These are phyloP conservation scores for Chrysemys picta DNA, from an alignment of 2,113 vertebrate genomes.

Conservation along the genomic window DNA sequence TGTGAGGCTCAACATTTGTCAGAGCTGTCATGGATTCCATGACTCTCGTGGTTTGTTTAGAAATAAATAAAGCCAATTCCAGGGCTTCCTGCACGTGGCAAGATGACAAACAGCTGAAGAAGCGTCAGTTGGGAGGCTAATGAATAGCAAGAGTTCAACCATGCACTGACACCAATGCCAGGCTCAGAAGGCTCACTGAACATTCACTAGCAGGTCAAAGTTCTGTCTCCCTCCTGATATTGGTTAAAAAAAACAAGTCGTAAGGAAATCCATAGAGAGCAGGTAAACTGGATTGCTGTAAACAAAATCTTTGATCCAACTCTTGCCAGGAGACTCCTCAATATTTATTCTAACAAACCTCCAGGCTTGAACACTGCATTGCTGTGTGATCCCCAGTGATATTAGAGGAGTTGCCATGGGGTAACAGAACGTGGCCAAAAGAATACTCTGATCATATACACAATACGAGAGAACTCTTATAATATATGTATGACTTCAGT, in stretches of 20 bases:
- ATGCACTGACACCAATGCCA: not conserved
- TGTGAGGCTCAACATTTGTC: not conserved
- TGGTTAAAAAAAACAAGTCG: not conserved
- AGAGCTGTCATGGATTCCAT: not conserved
- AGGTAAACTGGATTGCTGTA: not conserved
- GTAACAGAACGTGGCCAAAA: not conserved
- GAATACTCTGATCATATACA: not conserved
- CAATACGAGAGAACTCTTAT: no score
- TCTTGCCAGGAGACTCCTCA: not conserved
- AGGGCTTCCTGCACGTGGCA: not conserved
- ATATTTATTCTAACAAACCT: not conserved
- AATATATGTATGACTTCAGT: not conserved
- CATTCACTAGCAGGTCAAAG: fast-evolving
- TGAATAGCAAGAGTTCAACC: fast-evolving
- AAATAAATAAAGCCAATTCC: not conserved
- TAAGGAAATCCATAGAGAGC: fast-evolving
- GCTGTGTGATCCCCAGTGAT: not conserved
- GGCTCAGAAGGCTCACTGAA: not conserved
- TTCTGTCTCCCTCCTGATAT: not conserved
- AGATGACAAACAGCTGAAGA: not conserved
- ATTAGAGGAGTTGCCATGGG: no score
- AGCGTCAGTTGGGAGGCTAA: not conserved
- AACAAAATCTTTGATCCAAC: not conserved
- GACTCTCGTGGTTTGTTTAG: not conserved
- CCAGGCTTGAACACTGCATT: not conserved